phyloP scores from a whole-genome alignment of 2,888 invertebrate genomes.

The Apamea sordens region DNA sequence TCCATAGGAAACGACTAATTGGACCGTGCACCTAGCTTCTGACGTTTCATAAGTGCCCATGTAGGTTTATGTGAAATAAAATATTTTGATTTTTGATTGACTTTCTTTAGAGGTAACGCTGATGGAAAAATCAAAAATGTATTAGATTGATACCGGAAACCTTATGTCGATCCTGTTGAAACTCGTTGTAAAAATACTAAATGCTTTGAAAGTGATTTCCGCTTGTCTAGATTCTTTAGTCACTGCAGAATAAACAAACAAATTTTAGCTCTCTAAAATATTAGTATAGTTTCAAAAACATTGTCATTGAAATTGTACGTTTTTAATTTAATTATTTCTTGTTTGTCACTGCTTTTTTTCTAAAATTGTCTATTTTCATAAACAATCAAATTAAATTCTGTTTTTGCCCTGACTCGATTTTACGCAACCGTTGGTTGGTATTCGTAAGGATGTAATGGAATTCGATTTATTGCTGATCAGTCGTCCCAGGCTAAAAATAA shows the following conservation, averaged over 20 bases:
- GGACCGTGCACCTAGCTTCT: too few relatives aligned
- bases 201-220: not conserved
- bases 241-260: too few relatives aligned
- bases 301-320: not conserved
- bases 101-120: not conserved
- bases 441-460: not conserved
- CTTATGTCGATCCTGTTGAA: too few relatives aligned
- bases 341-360: not conserved
- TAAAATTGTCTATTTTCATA: not conserved
- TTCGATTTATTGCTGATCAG: conserved; percentile 2
- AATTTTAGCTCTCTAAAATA: too few relatives aligned
- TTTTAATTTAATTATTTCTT: not conserved
- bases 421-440: not conserved
- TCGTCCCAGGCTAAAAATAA: not conserved
- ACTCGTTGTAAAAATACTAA: not conserved
- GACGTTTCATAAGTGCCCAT: too few relatives aligned
- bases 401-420: not conserved
- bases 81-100: too few relatives aligned
- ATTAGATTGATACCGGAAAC: not conserved
- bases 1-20: too few relatives aligned
- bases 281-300: too few relatives aligned
- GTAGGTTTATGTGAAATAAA: too few relatives aligned
- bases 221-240: not conserved
- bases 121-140: not conserved
- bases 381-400: not conserved